Conservation (phyloP, 2,888 invertebrate species). For the Alentia gelatinosa region DNA sequence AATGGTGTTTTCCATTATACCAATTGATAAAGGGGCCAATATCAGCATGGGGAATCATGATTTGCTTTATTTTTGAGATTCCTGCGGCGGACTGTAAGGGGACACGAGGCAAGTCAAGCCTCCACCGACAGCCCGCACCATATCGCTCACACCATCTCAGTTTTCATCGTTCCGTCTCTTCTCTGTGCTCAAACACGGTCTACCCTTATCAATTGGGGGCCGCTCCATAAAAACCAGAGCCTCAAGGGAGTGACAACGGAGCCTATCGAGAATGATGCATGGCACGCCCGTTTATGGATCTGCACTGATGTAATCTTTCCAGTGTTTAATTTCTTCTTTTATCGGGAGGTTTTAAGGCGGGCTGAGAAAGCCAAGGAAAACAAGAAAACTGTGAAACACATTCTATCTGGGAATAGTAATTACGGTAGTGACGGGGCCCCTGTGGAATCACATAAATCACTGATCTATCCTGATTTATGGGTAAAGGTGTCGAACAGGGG, state of each 20-base stretch:
- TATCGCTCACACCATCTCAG: constrained; percentile 39
- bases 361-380: neutral
- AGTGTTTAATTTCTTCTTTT: constrained; percentile 43
- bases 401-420: constrained; percentile 14
- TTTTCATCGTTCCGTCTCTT: constrained; percentile 28
- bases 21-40: too few relatives aligned
- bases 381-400: constrained; percentile 22
- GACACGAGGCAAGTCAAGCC: neutral
- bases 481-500: neutral
- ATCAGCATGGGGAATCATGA: neutral
- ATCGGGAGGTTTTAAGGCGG: neutral
- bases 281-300: neutral
- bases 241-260: neutral
- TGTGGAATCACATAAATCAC: neutral
- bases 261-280: constrained; percentile 15
- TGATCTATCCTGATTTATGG: neutral
- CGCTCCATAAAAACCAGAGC: neutral
- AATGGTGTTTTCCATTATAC: too few relatives aligned
- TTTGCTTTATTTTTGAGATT: neutral
- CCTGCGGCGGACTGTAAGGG: neutral
- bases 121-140: neutral
- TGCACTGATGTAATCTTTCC: constrained; percentile 41
- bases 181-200: constrained; percentile 22
- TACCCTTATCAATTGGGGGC: constrained; percentile 20
- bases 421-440: neutral